Base-by-base conservation (phyloP, 2,113 vertebrate species). In the Microcebus murinus region DNA sequence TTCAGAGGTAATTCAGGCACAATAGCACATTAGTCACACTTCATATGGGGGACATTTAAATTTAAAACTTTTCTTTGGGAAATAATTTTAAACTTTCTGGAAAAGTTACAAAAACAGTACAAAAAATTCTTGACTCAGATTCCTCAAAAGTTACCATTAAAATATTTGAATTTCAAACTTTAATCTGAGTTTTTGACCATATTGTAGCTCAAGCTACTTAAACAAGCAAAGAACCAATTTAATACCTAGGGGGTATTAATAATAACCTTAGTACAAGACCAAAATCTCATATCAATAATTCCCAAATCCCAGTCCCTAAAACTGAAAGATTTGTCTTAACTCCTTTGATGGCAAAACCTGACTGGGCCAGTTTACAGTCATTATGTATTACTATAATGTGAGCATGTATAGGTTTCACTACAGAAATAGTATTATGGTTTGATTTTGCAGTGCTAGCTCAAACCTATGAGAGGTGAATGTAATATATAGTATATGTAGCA, bases 91-190 rank as follows among this genome's bases (percentile, higher is more conserved):
- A 31, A 82, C 23, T 55, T 94, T 45, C 87, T 1, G 77, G 76
- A 82, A 93, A 91, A 91, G 48, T 81, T 96, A 79, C 12, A 73
- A 85, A 90, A 90, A 85, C 21, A 91, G 10, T 31, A 36, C 48
- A 73, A 83, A 90, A 27, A 85, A 89, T 89, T 90, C 29, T 74
- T 93, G 29, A 95, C 8, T 85, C 27, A 81, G 48, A 74, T n/a
- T 81, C 18, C 42, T 86, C 59, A 90, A 82, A 91, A 81, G 42
- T 90, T 90, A 88, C 12, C 68, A 87, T 5, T 65, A 67, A 17
- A 76, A 89, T 2, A 81, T 76, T 90, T 81, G 42, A 80, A 61
- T 90, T 93, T 61, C 57, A 84, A 96, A 81, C 12, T 80, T 79
- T 12, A 18, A 39, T 84, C 57, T 96, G 90, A 74, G 23, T 55